Base-by-base conservation (phyloP, 2,888 invertebrate genomes). In the Bhutanitis thaidina region DNA sequence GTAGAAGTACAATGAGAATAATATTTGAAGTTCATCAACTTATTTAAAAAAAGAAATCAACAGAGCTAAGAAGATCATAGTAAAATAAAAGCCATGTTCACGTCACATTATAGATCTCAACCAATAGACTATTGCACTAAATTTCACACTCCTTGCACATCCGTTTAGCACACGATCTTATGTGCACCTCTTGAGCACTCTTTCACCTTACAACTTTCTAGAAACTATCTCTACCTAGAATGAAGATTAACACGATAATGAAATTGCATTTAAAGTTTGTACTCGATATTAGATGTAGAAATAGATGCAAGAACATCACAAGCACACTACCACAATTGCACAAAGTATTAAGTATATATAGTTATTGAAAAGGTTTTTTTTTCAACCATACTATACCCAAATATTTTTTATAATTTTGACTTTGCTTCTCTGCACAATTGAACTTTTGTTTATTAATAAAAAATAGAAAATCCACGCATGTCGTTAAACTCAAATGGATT, bases 161-260 rank as follows among this genome's bases (percentile, higher is more conserved):
- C 34, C 64, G 61, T 62, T 62, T 84, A 83, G 87, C 74, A 85
- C 87, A 87, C 83, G 63, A 77, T 70, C 79, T 84, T 78, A 77
- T 69, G 75, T 81, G 86, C 83, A 84, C 80, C 73, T 76, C 80
- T 84, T 79, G 74, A 71, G 80, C 79, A 81, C 76, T 76, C 65
- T 78, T 77, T 69, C 66, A 62, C n/a, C 72, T 71, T 68, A 73
- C 72, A 62, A 65, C 76, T 77, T 7, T 71, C 70, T 84, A 84
- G 82, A 70, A 69, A 62, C 75, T 83, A 54, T 80, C 78, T 86
- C 84, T 85, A 78, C 79, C 77, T 87, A 84, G 79, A 55, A 83
- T 84, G 86, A 81, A 83, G 79, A 65, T 49, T 60, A 57, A 79
- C 77, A 79, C 77, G 53, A 44, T 56, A 65, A 76, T 67, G 72